Percentiles rank a stretch among this genome's conserved stretches.
These are phyloP conservation scores for Percopsis transmontana DNA, from an alignment of 2,113 vertebrate genomes.

Conservation along the genomic window DNA sequence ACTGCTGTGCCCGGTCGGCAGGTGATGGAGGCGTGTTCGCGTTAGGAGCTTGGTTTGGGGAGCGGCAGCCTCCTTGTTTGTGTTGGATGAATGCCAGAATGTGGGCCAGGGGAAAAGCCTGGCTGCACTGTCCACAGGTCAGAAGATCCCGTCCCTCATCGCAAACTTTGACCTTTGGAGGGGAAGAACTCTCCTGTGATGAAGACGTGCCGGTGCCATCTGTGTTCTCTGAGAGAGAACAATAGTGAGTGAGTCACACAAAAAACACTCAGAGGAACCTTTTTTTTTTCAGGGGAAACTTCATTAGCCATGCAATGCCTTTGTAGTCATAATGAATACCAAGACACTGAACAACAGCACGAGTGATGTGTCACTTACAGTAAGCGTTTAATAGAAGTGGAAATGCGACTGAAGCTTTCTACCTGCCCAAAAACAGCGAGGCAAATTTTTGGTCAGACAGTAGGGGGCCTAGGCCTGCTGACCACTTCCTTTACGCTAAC, in stretches of 20 bases:
- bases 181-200: constrained; percentile 31
- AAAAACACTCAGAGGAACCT: neutral
- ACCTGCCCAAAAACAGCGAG: constrained; percentile 29
- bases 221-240: no score
- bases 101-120: constrained; percentile 79
- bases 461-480: constrained; percentile 66
- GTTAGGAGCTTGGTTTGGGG: constrained; percentile 10
- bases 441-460: constrained; percentile 68
- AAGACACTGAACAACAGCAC: neutral
- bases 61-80: constrained; percentile 77
- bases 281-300: no score
- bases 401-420: constrained; percentile 70
- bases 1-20: constrained; percentile 53
- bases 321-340: neutral
- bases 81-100: constrained; percentile 83
- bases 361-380: constrained; percentile 41
- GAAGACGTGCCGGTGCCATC: no score
- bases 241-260: neutral
- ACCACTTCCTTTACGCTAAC: constrained; percentile 77
- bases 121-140: constrained; percentile 81
- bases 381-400: constrained; percentile 24
- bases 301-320: neutral
- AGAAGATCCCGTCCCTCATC: constrained; percentile 71
- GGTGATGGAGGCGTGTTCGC: constrained; percentile 73
- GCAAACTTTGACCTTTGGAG: constrained; percentile 19